Evolutionary conservation across 2,113 vertebrate genomes (phyloP).

Genomic region (Uropsilus gracilis): DNA sequence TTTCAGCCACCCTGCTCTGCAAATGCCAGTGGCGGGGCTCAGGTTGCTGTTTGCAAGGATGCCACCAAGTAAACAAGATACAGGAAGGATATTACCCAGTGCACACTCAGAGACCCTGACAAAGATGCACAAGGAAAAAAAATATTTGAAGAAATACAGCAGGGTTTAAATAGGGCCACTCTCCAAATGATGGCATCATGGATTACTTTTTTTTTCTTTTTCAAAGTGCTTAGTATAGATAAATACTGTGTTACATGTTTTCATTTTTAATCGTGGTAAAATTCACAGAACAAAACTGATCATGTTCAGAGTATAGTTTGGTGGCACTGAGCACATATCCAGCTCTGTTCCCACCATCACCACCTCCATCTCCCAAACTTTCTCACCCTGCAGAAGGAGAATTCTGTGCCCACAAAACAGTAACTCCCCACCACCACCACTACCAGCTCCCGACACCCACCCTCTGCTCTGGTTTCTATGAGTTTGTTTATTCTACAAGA

Average conservation of each 20-base stretch:
- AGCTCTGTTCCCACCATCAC: background rate
- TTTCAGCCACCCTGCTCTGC: background rate
- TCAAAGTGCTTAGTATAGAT: background rate
- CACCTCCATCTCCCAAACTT: background rate
- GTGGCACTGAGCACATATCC: no score
- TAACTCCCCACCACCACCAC: background rate
- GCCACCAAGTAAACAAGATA: background rate
- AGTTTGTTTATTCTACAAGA: background rate
- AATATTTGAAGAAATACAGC: background rate
- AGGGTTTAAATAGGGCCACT: background rate
- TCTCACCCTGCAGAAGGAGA: background rate
- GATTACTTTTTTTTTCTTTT: background rate
- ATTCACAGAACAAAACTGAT: no score
- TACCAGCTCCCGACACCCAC: background rate
- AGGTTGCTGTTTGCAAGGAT: fast-evolving
- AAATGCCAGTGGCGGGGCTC: background rate
- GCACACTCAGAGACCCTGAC: background rate
- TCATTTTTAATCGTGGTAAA: background rate
- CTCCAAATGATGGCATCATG: no score
- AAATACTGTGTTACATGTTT: background rate
- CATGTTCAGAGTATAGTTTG: no score
- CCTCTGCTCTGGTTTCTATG: background rate
- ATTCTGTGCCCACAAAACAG: background rate
- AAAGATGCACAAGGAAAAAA: background rate
- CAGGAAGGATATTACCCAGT: fast-evolving